A percentile compares a stretch with the other conserved stretches of the same genome.
Conservation (phyloP, 2,113 vertebrate species). For the Tenrec ecaudatus region DNA sequence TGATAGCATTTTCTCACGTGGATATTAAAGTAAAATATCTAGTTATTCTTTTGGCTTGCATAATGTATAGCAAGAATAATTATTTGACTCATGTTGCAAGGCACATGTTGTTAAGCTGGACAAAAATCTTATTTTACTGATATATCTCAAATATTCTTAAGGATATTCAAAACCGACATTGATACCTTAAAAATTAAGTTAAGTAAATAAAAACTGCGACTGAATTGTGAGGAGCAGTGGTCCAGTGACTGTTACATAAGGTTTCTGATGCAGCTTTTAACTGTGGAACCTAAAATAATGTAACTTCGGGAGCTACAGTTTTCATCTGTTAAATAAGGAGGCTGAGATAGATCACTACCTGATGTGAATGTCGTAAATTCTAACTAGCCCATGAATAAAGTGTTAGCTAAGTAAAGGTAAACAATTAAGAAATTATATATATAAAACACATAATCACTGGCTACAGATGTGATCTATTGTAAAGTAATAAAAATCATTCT, state of each 20-base stretch:
- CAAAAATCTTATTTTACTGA: slow-evolving; percentile 5
- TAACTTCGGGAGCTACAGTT: neutral
- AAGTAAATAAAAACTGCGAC: neutral
- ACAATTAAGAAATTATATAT: too few species aligned
- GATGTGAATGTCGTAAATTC: neutral
- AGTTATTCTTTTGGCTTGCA: slow-evolving; percentile 23
- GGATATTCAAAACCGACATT: neutral
- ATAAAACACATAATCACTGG: neutral
- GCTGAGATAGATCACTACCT: neutral
- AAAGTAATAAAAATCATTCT: neutral
- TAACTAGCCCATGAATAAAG: neutral
- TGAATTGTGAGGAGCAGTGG: neutral
- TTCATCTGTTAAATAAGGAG: neutral
- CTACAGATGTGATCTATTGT: neutral
- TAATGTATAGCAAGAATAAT: neutral
- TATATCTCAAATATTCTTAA: neutral
- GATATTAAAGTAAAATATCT: slow-evolving; percentile 21
- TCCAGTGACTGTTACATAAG: neutral
- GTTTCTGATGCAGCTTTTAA: neutral
- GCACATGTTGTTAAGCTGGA: neutral
- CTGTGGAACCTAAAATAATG: neutral
- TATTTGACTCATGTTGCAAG: neutral
- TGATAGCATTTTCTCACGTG: neutral
- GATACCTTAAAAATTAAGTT: neutral
- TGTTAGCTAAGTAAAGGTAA: neutral